These are phyloP conservation scores for Trogon surrucura DNA, from an alignment of 2,113 vertebrate genomes.

Conservation along the genomic window DNA sequence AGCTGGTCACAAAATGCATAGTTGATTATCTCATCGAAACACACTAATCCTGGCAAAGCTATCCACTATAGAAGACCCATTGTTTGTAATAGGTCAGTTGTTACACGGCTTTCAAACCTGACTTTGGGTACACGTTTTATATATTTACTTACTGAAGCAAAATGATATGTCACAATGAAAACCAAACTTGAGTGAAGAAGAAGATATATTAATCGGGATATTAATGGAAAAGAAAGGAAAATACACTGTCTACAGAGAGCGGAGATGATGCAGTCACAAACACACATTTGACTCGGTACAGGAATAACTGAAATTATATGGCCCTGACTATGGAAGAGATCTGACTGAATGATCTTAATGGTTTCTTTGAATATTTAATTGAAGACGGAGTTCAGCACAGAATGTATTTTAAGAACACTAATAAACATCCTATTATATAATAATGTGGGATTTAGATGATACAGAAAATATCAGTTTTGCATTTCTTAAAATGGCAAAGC, in stretches of 20 bases:
- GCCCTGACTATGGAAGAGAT: not conserved
- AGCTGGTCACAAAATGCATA: conserved; percentile 60
- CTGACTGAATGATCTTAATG: not conserved
- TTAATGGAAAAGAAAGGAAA: conserved; percentile 29
- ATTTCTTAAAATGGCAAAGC: not conserved
- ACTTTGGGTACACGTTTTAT: conserved; percentile 59
- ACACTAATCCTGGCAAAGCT: conserved; percentile 65
- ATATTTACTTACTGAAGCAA: conserved; percentile 64
- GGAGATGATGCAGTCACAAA: not conserved
- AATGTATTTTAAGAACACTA: not conserved
- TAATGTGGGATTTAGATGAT: not conserved
- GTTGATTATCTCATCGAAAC: conserved; percentile 66
- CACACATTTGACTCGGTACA: not conserved
- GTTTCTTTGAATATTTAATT: conserved; percentile 4
- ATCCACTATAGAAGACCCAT: conserved; percentile 41
- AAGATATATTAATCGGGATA: conserved; percentile 49
- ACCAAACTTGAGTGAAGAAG: conserved; percentile 38
- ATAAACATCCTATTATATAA: not conserved
- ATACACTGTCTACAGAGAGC: not conserved
- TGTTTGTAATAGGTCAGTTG: conserved; percentile 69
- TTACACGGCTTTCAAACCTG: conserved; percentile 66
- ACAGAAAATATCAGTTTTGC: not conserved
- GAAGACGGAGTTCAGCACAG: not conserved
- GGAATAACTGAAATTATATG: not conserved
- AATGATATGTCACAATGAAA: conserved; percentile 64